phyloP scores from a whole-genome alignment of 1,140 invertebrate genomes.

The Hycleus phaleratus region DNA sequence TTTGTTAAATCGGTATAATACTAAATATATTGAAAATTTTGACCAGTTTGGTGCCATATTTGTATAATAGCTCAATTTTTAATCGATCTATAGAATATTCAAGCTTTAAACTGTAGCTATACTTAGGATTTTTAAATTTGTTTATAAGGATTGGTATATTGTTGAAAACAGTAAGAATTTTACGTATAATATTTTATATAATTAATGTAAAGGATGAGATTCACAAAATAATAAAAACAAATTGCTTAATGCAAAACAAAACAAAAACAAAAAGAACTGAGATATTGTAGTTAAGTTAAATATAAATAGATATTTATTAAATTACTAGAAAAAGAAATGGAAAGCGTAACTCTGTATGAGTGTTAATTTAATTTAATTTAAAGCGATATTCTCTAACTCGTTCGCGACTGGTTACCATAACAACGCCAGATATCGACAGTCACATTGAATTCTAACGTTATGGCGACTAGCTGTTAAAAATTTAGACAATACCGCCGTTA shows the following conservation, averaged over 20 bases:
- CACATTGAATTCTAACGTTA: too few species aligned
- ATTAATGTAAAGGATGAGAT: conserved; percentile 19
- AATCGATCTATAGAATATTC: conserved; percentile 36
- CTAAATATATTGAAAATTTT: conserved; percentile 27
- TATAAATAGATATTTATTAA: too few species aligned
- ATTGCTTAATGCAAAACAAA: conserved; percentile 2
- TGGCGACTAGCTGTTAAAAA: too few species aligned
- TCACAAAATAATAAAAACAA: background rate
- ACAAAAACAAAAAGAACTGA: conserved; percentile 26
- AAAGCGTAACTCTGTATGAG: conserved; percentile 29
- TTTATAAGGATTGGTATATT: conserved; percentile 31
- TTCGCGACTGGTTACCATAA: too few species aligned
- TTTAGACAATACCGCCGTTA: too few species aligned
- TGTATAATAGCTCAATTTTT: conserved; percentile 43
- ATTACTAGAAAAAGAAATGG: conserved; percentile 3
- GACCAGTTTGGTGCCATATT: conserved; percentile 42
- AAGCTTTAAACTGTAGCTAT: conserved; percentile 37
- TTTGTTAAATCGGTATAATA: background rate
- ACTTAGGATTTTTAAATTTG: conserved; percentile 34
- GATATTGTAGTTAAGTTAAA: conserved; percentile 25
- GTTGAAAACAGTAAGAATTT: conserved; percentile 29
- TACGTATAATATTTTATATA: conserved; percentile 29
- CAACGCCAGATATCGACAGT: too few species aligned
- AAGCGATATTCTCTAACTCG: too few species aligned
- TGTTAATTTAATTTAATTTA: conserved; percentile 2